phyloP scores from a whole-genome alignment of 2,888 invertebrate genomes.

The Resseliella maxima region DNA sequence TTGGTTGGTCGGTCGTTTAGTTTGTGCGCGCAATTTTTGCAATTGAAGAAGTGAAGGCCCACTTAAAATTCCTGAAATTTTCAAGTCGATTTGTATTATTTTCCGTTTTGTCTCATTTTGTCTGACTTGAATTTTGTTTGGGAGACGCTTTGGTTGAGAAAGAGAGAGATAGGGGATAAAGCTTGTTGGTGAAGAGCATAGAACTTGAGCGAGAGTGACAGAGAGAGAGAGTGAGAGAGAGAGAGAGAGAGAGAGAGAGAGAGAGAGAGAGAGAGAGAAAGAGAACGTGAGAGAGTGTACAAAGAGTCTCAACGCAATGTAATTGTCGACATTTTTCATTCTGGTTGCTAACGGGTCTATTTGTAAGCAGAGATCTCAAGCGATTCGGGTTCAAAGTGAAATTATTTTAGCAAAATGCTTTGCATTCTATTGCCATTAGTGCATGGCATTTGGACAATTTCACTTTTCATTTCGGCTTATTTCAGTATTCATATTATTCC shows the following conservation, averaged over 20 bases:
- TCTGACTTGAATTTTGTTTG: too few relatives aligned
- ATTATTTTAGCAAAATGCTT: background rate
- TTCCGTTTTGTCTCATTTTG: background rate
- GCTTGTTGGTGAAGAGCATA: too few relatives aligned
- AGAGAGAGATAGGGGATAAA: too few relatives aligned
- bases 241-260: too few relatives aligned
- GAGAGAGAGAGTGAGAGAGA: too few relatives aligned
- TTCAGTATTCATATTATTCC: background rate
- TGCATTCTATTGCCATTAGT: background rate
- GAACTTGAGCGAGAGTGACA: too few relatives aligned
- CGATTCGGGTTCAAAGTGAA: background rate
- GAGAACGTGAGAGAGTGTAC: background rate
- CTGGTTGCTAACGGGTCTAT: slow-evolving; percentile 29
- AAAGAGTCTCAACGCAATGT: too few relatives aligned
- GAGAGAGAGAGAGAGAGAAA: too few relatives aligned
- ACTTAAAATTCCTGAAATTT: slow-evolving; percentile 34
- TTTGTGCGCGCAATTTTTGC: background rate
- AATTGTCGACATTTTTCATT: slow-evolving; percentile 46
- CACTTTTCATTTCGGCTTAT: background rate
- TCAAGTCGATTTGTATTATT: background rate
- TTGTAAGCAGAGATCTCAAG: background rate
- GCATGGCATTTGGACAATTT: background rate
- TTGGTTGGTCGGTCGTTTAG: background rate
- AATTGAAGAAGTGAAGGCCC: background rate
- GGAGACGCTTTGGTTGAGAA: too few relatives aligned